Conservation (phyloP, 1,140 invertebrate genomes). For the Scaptomyza montana region DNA sequence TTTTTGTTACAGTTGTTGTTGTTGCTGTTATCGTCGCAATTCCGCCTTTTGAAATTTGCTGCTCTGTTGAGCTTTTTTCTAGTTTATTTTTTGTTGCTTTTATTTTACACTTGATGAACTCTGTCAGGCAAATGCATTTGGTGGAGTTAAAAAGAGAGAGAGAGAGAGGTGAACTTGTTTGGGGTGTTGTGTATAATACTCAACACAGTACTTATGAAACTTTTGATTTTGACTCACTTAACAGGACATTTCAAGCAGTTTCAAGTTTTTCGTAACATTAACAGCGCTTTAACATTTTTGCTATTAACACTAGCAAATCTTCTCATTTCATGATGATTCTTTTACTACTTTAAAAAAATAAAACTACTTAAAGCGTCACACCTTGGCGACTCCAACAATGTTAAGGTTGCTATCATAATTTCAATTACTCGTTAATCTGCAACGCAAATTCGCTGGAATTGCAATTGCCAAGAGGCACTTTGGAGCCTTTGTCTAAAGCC, state of each 20-base stretch:
- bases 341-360: too few relatives aligned
- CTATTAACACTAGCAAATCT: background rate
- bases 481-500: conserved; percentile 9
- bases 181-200: background rate
- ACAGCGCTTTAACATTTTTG: background rate
- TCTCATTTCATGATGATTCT: too few relatives aligned
- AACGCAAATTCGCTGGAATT: background rate
- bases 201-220: background rate
- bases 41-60: conserved; percentile 67
- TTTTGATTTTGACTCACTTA: background rate
- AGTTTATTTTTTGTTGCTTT: conserved; percentile 29
- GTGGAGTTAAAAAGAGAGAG: conserved; percentile 4
- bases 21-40: conserved; percentile 59
- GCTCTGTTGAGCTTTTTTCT: conserved; percentile 62
- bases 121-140: conserved; percentile 17
- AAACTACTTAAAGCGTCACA: conserved; percentile 5
- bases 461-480: conserved; percentile 4
- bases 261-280: background rate
- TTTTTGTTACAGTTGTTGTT: conserved; percentile 31
- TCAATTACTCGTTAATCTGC: conserved; percentile 33
- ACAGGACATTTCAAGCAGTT: background rate
- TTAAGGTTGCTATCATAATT: conserved; percentile 30
- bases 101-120: conserved; percentile 62
- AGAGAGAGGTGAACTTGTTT: conserved; percentile 8
- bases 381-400: conserved; percentile 6